A percentile compares a stretch with the other conserved stretches of the same genome.
Conservation (phyloP, 2,113 vertebrate species). For the Otolemur garnettii region DNA sequence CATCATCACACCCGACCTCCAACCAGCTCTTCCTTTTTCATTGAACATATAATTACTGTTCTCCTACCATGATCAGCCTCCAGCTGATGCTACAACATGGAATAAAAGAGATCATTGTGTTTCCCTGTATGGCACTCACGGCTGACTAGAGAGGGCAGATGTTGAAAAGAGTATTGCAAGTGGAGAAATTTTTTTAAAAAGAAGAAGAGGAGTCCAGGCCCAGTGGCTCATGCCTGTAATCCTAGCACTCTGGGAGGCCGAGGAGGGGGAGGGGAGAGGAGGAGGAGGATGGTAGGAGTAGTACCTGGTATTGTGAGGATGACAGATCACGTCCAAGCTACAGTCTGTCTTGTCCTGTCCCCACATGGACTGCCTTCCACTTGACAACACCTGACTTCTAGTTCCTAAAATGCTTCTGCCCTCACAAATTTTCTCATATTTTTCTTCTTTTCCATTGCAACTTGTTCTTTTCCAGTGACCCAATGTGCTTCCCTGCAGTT, state of each 20-base stretch:
- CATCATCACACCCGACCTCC: not conserved
- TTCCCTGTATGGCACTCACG: not conserved
- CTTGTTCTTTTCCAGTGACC: not conserved
- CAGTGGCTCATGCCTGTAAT: no score
- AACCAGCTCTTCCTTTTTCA: not conserved
- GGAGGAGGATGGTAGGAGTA: not conserved
- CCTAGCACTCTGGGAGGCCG: no score
- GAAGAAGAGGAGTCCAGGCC: not conserved
- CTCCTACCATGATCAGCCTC: not conserved
- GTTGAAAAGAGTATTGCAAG: not conserved
- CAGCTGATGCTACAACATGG: not conserved
- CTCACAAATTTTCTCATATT: not conserved
- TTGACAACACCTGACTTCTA: not conserved
- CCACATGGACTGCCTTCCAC: not conserved
- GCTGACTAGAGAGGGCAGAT: not conserved
- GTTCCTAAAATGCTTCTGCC: not conserved
- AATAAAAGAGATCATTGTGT: not conserved
- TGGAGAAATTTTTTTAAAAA: not conserved
- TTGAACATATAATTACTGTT: not conserved
- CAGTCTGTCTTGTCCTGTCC: not conserved
- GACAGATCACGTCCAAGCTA: not conserved
- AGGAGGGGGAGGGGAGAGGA: not conserved
- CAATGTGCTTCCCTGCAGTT: not conserved
- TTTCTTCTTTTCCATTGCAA: not conserved
- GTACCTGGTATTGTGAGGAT: not conserved